Evolutionary conservation across 2,797 vertebrate species (phyloP), one percentile per base, ranked within the genome.

Genomic region (Lindbergichthys nudifrons): DNA sequence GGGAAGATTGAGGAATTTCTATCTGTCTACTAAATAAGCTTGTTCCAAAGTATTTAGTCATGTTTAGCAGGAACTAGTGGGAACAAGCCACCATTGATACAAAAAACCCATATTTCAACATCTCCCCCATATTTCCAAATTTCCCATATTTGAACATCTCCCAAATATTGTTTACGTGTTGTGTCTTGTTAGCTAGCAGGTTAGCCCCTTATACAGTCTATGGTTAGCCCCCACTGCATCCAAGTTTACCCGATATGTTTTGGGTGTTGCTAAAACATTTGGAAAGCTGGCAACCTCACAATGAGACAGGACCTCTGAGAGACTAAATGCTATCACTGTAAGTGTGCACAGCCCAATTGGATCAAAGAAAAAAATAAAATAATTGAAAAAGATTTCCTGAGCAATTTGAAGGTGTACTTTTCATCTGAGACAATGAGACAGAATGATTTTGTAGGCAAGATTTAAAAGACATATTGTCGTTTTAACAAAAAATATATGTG

Each of bases 21-120:
- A n/a, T 65, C 46, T 53, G 51, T 59, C 42, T 26, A 36, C 65
- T 65, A 12, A 65, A 70, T 36, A 65, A 41, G 18, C 15, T n/a
- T 10, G 26, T 23, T 30, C 4, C 8, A 16, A 69, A 60, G 8
- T 50, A 5, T 50, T 23, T 41, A 36, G 50, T 39, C 13, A 63
- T 30, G 10, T 10, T 68, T 23, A 58, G 16, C 41, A 70, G 53
- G 10, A 46, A 46, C 30, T 16, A 42, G 15, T 4, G 0, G 10
- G 4, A 63, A 53, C 10, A 10, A 62, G 30, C 21, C 4, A 18
- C n/a, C 36, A 26, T 10, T 45, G 18, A 64, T 18, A 15, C 3
- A 1, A 45, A 58, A 26, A 23, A 56, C 16, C 11, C 11, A 30
- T 18, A 19, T 60, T 21, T 60, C 32, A 36, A 36, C 32, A 9